phyloP scores from a whole-genome alignment of 1,140 invertebrate species.

The Eurytemora carolleeae region DNA sequence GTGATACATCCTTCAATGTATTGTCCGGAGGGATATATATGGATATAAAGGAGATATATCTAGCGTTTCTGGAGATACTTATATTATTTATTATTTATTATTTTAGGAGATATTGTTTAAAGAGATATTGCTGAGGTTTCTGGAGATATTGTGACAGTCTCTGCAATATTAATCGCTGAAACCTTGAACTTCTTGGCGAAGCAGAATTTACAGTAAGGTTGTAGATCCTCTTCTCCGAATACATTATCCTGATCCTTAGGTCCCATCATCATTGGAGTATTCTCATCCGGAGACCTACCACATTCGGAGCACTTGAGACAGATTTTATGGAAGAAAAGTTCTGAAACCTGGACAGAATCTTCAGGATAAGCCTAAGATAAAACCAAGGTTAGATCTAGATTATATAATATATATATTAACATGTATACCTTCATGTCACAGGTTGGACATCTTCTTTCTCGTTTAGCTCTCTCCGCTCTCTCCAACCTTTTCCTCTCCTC shows the following conservation, averaged over 20 bases:
- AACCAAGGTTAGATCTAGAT: no score
- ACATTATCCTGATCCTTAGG: conserved; percentile 1
- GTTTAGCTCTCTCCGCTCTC: conserved; percentile 2
- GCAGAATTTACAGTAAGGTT: conserved; percentile 11
- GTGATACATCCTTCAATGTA: no score
- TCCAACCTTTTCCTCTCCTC: conserved; percentile 2
- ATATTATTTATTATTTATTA: no score
- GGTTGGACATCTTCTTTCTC: conserved; percentile 1
- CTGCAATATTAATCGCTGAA: conserved; percentile 8
- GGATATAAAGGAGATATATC: no score
- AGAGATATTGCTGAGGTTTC: not conserved
- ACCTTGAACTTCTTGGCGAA: conserved; percentile 8
- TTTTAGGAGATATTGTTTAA: no score
- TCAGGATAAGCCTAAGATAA: conserved; percentile 2
- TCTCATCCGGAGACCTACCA: not conserved
- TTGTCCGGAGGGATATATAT: no score
- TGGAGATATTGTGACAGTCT: conserved; percentile 5
- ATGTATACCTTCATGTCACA: conserved; percentile 6
- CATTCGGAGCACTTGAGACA: conserved; percentile 12
- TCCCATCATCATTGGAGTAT: not conserved
- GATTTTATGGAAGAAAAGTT: conserved; percentile 4
- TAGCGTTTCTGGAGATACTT: no score
- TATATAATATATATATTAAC: no score
- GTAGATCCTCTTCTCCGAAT: conserved; percentile 3
- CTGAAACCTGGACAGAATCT: not conserved